Evolutionary conservation across 2,113 vertebrate species (phyloP), one percentile per base, ranked within the genome.

Genomic region (Archocentrus centrarchus): DNA sequence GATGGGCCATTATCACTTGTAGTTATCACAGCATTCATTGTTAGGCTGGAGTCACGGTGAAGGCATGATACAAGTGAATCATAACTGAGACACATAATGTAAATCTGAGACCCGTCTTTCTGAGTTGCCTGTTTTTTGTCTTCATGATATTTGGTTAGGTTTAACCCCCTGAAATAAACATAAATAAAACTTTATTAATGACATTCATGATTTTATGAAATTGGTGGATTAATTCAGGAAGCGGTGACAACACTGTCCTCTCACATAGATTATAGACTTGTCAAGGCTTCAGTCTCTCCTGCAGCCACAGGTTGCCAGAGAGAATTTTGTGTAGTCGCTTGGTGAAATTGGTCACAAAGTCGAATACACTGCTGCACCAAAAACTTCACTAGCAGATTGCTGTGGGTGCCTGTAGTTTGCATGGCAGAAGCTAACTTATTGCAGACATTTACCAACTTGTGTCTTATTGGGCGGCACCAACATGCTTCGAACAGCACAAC

Each of bases 301-400:
- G 24, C 39, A 68, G 27, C 64, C 15, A 18, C 17, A 1, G 41
- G 9, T 50, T 50, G 24, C 9, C 18, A 18, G 64, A 41, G 41
- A 68, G 5, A 68, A 68, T 47, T 68, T 14, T 11, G 39, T 27
- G 32, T n/a, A 66, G 63, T 44, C 63, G 2, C 5, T 17, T 47
- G 24, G 15, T 68, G 41, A 15, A 68, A 41, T 18, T 47, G 41
- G 24, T 47, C 39, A 6, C 22, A 17, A 68, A 6, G 22, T 1
- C 0, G 0, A 15, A 44, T 44, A 13, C 13, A 66, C 15, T 66
- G 63, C 64, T 68, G 22, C 50, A 55, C 17, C 6, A 6, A 50
- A 50, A 50, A 18, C 0, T 15, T 70, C 41, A 0, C 4, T 7
- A 30, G 41, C 64, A 70, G 41, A 0, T 50, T 30, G 22, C 24